Evolutionary conservation across 2,797 vertebrate species (phyloP).

Genomic region (Pipistrellus pygmaeus): DNA sequence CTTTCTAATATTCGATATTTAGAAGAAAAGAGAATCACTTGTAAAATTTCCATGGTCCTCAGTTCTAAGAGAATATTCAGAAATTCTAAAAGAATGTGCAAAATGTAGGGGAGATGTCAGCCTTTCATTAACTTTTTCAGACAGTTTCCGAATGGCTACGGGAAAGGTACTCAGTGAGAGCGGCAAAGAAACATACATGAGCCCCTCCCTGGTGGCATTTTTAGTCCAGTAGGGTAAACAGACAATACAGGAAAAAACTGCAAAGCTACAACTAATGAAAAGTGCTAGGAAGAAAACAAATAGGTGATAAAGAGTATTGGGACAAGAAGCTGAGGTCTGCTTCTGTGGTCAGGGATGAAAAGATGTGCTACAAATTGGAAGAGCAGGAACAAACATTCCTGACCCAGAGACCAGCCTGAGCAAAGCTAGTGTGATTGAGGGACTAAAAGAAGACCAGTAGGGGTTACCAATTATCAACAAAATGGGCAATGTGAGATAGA

Average conservation of each 20-base stretch:
- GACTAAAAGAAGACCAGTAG: background rate
- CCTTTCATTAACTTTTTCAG: background rate
- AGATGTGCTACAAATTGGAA: background rate
- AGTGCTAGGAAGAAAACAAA: background rate
- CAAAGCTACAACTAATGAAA: background rate
- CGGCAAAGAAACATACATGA: background rate
- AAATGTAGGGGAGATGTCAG: background rate
- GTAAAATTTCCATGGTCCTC: background rate
- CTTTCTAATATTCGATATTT: background rate
- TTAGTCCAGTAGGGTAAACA: background rate
- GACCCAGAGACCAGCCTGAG: background rate
- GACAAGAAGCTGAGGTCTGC: background rate
- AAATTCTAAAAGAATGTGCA: background rate
- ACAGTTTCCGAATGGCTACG: background rate
- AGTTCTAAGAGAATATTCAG: background rate
- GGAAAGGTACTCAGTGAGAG: background rate
- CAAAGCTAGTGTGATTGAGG: background rate
- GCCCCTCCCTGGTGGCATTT: background rate
- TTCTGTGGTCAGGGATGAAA: background rate
- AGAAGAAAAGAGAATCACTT: background rate
- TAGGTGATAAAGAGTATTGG: background rate
- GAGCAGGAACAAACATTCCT: fast-evolving
- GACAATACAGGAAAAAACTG: background rate
- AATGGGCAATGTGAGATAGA: background rate
- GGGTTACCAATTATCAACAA: background rate